A percentile compares a stretch with the other conserved stretches of the same genome.
phyloP scores from a whole-genome alignment of 2,797 vertebrate species.

The Ctenochaetus hawaiiensis region DNA sequence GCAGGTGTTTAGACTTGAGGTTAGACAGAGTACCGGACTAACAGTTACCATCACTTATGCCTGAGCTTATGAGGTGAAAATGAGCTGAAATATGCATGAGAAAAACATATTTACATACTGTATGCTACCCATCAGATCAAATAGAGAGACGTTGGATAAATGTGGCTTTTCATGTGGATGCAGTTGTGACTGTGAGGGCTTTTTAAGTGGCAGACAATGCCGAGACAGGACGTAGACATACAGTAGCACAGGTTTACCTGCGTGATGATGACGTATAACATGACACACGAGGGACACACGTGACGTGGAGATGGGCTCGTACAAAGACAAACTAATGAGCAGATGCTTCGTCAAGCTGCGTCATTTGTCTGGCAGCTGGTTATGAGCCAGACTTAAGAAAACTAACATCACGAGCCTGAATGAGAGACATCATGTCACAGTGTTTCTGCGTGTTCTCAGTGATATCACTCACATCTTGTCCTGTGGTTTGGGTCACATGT shows the following conservation, averaged over 20 bases:
- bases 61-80: constrained; percentile 80
- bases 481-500: neutral
- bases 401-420: constrained; percentile 12
- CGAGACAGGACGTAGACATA: constrained; percentile 79
- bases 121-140: constrained; percentile 73
- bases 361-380: constrained; percentile 33
- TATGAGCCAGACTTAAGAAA: neutral
- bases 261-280: constrained; percentile 51
- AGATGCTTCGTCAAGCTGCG: constrained; percentile 34
- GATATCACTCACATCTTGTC: neutral
- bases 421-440: constrained; percentile 17
- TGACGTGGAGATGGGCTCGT: constrained; percentile 66
- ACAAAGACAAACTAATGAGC: constrained; percentile 55
- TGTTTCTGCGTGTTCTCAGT: neutral
- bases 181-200: constrained; percentile 32
- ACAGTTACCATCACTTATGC: constrained; percentile 87
- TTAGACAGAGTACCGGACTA: constrained; percentile 58
- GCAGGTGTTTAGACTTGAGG: constrained; percentile 61
- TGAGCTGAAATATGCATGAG: constrained; percentile 73
- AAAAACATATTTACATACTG: constrained; percentile 71
- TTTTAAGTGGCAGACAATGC: constrained; percentile 49
- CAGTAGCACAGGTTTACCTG: constrained; percentile 78
- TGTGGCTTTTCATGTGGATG: constrained; percentile 31
- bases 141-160: constrained; percentile 28
- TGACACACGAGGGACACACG: constrained; percentile 46